Conservation (phyloP, 2,888 invertebrate species). For the Xanthorhoe spadicearia region DNA sequence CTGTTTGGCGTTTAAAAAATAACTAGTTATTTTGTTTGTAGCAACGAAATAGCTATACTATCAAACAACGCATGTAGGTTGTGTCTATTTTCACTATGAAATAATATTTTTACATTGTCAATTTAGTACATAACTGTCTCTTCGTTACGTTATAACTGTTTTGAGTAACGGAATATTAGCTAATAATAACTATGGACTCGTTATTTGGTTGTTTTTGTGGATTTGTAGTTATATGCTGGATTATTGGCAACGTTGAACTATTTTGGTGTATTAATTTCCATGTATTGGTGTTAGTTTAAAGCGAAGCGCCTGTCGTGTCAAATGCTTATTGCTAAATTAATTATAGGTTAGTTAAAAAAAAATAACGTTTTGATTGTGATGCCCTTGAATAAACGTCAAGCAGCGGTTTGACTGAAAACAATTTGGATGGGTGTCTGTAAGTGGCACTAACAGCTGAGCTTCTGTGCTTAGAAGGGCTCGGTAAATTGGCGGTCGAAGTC, state of each 20-base stretch:
- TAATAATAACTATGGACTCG: background rate
- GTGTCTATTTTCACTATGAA: slow-evolving; percentile 28
- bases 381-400: too few species aligned
- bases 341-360: too few species aligned
- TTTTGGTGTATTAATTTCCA: slow-evolving; percentile 41
- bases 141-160: slow-evolving; percentile 1
- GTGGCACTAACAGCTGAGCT: too few species aligned
- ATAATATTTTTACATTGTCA: slow-evolving; percentile 11
- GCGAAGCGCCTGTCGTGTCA: slow-evolving; percentile 51
- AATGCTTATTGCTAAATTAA: slow-evolving; percentile 43
- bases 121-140: slow-evolving; percentile 5
- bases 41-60: slow-evolving; percentile 18
- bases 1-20: background rate
- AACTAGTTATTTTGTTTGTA: background rate
- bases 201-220: slow-evolving; percentile 9
- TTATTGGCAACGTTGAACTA: slow-evolving; percentile 11
- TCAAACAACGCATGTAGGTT: slow-evolving; percentile 34
- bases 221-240: slow-evolving; percentile 4
- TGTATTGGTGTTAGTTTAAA: slow-evolving; percentile 59
- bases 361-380: too few species aligned
- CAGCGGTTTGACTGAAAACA: too few species aligned
- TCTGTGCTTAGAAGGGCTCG: too few species aligned
- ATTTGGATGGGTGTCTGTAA: too few species aligned
- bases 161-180: slow-evolving; percentile 7
- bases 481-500: too few species aligned